Evolutionary conservation across 2,113 vertebrate genomes (phyloP), one percentile per base, ranked within the genome.

Genomic region (Entomyzon cyanotis): DNA sequence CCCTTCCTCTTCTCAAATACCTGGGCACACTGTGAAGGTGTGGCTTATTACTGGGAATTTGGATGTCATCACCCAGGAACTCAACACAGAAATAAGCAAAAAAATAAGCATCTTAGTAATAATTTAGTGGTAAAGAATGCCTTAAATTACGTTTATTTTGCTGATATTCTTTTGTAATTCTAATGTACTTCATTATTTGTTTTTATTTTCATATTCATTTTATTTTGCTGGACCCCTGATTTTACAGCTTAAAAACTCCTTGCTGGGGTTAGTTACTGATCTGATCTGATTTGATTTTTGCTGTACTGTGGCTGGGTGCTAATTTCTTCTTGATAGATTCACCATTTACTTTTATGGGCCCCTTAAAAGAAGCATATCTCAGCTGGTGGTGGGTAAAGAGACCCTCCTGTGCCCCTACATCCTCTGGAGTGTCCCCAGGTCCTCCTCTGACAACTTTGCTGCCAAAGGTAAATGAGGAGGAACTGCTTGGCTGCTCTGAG

Each of bases 31-130:
- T 42, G 71, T 23, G 24, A 11, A n/a, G 15, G 7, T 1, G 1
- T 19, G 4, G 2, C n/a, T 62, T 35, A 2, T 24, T 46, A 19
- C 9, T 35, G 75, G 74, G 59, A n/a, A 23, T 58, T n/a, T 39
- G 75, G 47, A 11, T 30, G 33, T 15, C 0, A 0, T 33, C 44
- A 71, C n/a, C 37, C 50, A 46, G 25, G 83, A 62, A 15, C 0
- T 0, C 10, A 24, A 21, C 53, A 13, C 1, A 25, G 30, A 62
- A 49, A 59, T 24, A 42, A 37, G 30, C 39, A 87, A 78, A 94
- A 37, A 37, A 37, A 37, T 10, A 37, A 52, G 0, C 35, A 41
- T 28, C 31, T 65, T n/a, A 18, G 53, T 9, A 37, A 31, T 56
- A 64, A 70, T n/a, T 56, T 6, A 42, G n/a, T 19, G 60, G 62